Evolutionary conservation across 2,113 vertebrate genomes (phyloP).

Genomic region (Equus przewalskii): DNA sequence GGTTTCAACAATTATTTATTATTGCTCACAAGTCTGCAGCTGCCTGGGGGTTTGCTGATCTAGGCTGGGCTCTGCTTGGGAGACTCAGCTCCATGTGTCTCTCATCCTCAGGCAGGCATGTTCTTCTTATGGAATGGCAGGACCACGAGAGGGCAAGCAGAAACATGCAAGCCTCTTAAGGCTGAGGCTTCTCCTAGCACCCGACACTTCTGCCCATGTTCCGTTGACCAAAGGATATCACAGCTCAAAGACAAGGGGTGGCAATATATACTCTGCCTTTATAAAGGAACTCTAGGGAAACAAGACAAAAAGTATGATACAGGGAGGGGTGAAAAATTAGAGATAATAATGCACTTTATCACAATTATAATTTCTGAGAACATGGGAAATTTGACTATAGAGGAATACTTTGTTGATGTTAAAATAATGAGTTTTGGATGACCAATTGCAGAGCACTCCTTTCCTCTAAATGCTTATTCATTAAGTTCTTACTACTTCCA

Average conservation of each 20-base stretch:
- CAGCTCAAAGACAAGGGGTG: conserved; percentile 15
- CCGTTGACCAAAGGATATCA: conserved; percentile 45
- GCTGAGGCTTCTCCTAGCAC: neutral
- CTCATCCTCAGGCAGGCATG: neutral
- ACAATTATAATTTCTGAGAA: conserved; percentile 49
- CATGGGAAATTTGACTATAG: conserved; percentile 12
- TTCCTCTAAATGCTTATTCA: conserved; percentile 58
- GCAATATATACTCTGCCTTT: neutral
- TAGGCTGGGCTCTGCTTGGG: neutral
- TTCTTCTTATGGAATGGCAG: neutral
- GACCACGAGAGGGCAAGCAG: neutral
- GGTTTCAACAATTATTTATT: neutral
- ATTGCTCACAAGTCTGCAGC: neutral
- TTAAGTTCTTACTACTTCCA: conserved; percentile 31
- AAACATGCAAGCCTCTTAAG: conserved; percentile 23
- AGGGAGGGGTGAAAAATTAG: neutral
- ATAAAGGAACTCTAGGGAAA: conserved; percentile 18
- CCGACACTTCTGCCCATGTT: conserved; percentile 5
- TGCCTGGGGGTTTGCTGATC: neutral
- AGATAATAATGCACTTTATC: neutral
- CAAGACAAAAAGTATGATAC: neutral
- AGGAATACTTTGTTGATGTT: neutral
- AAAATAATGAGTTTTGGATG: conserved; percentile 12
- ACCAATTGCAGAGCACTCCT: conserved; percentile 5
- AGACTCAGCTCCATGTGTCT: neutral